Base-by-base conservation (phyloP, 2,888 invertebrate genomes). In the Leuctra nigra region DNA sequence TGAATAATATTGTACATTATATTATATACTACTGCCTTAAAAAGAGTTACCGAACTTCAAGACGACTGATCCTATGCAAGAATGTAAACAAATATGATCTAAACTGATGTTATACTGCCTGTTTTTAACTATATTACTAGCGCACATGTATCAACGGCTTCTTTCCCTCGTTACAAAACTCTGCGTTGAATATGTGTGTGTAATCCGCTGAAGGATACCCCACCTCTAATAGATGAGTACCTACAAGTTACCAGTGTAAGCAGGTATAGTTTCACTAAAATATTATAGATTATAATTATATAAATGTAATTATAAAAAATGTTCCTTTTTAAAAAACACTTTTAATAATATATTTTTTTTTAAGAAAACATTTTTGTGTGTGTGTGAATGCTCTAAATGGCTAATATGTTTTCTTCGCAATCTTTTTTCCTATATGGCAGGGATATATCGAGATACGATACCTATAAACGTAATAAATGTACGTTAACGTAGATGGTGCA, bases 191-290 rank as follows among this genome's bases (percentile, higher is more conserved):
- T 53, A 44, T 47, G 35, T 39, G 36, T 48, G 52, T 48, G 41
- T 53, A 39, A 24, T 50, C 50, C 41, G n/a, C 4, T 11, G 6
- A 11, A 38, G 38, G n/a, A n/a, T 2, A 41, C 41, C 41, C 41
- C 11, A 14, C 16, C 6, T 29, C 11, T 29, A 29, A 7, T 56
- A 53, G 55, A 53, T 53, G 35, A 48, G 36, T 53, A 46, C 22
- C 23, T 24, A 39, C 35, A 38, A 61, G 61, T 61, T 61, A 61
- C 61, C 61, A 61, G 56, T 58, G 57, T 55, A 36, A 59, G 52
- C 54, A 56, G 54, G 38, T 57, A 20, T 60, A 55, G 48, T 61
- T 59, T 23, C 23, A 23, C 18, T 29, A 29, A 29, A 29, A 11
- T 29, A 29, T 7, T 29, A 29, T 29, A n/a, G n/a, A 29, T 29